Evolutionary conservation across 2,113 vertebrate species (phyloP).

Genomic region (Eptesicus fuscus): DNA sequence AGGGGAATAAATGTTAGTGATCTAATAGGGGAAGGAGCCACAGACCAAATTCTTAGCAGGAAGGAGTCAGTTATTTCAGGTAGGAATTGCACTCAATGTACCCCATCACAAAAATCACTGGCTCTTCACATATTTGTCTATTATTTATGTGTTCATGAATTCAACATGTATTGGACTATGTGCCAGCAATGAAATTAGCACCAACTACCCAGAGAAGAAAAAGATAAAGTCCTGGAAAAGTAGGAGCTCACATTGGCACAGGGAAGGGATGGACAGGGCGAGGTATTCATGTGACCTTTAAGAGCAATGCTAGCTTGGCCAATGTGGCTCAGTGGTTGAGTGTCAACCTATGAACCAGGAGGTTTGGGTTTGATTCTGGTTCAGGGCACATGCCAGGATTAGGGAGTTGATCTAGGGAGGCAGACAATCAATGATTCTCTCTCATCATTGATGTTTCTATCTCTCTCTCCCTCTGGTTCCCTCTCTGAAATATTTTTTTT

Average conservation of each 20-base stretch:
- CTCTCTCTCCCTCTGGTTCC: too few species aligned
- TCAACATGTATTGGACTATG: neutral
- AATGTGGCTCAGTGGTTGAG: too few species aligned
- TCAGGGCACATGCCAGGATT: too few species aligned
- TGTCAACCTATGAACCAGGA: too few species aligned
- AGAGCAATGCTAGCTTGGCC: neutral
- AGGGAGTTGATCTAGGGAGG: too few species aligned
- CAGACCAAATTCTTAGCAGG: neutral
- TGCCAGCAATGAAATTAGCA: neutral
- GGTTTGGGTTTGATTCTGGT: too few species aligned
- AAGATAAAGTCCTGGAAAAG: too few species aligned
- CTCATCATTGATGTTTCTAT: too few species aligned
- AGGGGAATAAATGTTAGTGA: neutral
- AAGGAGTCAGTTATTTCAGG: neutral
- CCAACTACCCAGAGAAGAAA: neutral
- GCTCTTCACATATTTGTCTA: neutral
- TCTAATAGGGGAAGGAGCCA: neutral
- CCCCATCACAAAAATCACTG: neutral
- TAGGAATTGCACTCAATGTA: neutral
- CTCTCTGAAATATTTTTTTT: too few species aligned
- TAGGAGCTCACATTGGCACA: neutral
- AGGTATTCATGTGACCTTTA: neutral
- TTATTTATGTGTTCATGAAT: neutral
- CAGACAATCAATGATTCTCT: too few species aligned
- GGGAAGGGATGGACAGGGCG: rapidly evolving